Percentiles rank a stretch among this genome's conserved stretches.
These are phyloP conservation scores for Caenorhabditis briggsae DNA, from an alignment of 1,140 invertebrate species.

Conservation along the genomic window DNA sequence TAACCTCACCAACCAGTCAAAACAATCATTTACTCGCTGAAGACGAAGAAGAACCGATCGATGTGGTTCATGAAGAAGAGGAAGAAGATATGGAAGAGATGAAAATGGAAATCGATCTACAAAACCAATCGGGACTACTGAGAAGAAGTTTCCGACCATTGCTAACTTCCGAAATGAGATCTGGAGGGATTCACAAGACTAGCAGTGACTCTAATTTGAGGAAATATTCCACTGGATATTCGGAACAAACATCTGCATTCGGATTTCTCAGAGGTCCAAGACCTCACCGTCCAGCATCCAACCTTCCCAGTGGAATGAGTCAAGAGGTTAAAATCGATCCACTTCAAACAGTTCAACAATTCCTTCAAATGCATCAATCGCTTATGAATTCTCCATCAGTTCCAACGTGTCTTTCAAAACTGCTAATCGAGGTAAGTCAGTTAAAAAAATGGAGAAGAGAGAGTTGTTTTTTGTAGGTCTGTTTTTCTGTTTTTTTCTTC, in stretches of 20 bases:
- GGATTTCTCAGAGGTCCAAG: background rate
- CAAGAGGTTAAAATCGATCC: slow-evolving; percentile 38
- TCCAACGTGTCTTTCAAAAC: slow-evolving; percentile 36
- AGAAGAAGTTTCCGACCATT: slow-evolving; percentile 14
- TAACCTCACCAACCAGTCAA: slow-evolving; percentile 31
- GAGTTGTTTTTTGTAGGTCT: slow-evolving; percentile 32
- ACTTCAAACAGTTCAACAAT: slow-evolving; percentile 48
- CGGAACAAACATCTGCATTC: background rate
- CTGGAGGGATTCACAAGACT: slow-evolving; percentile 35
- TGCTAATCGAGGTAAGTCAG: slow-evolving; percentile 32
- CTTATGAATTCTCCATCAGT: slow-evolving; percentile 41
- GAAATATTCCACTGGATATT: background rate
- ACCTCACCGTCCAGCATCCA: slow-evolving; percentile 5
- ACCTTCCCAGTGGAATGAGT: slow-evolving; percentile 30
- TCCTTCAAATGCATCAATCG: slow-evolving; percentile 48
- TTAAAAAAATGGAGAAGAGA: background rate
- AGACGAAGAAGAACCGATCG: slow-evolving; percentile 41
- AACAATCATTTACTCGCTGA: slow-evolving; percentile 39
- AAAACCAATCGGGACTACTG: background rate
- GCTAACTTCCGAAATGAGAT: background rate
- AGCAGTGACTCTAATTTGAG: slow-evolving; percentile 33
- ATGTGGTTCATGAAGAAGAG: slow-evolving; percentile 51
- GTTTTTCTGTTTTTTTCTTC: background rate
- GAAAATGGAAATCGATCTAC: slow-evolving; percentile 34
- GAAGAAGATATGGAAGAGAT: slow-evolving; percentile 48